Conservation (phyloP, 1,140 invertebrate genomes). For the Apis dorsata region DNA sequence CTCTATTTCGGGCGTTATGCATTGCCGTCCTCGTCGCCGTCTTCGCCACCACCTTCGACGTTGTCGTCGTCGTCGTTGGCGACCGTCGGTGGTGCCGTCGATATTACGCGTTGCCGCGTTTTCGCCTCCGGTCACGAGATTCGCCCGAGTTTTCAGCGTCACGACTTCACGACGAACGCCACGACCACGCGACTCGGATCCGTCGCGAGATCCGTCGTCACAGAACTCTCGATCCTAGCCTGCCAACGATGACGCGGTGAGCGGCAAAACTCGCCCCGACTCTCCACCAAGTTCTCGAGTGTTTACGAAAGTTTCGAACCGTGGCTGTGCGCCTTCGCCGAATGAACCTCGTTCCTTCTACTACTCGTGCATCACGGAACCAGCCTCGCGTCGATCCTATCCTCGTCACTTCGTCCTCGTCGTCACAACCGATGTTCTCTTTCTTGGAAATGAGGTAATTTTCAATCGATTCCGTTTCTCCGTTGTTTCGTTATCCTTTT, state of each 20-base stretch:
- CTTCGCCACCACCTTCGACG: constrained; percentile 48
- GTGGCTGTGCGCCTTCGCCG: not conserved
- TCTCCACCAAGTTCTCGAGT: not conserved
- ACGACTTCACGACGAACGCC: not conserved
- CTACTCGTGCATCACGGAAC: not conserved
- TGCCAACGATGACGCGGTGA: constrained; percentile 32
- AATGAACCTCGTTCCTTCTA: not conserved
- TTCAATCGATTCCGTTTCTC: not conserved
- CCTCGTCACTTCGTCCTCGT: not conserved
- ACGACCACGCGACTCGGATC: not conserved
- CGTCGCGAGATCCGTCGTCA: constrained; percentile 6
- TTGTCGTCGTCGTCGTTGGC: constrained; percentile 50
- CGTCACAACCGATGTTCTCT: not conserved
- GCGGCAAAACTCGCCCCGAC: too few species aligned
- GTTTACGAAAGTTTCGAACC: constrained; percentile 41
- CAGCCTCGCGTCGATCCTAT: not conserved
- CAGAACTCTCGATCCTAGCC: not conserved
- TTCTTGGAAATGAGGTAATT: constrained; percentile 37
- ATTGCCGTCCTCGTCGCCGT: constrained; percentile 59
- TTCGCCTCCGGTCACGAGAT: constrained; percentile 21
- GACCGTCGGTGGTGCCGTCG: not conserved
- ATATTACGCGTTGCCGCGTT: not conserved
- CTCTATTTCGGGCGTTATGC: constrained; percentile 72
- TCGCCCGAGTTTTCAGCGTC: constrained; percentile 36
- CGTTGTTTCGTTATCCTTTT: not conserved